These are phyloP conservation scores for Mimachlamys varia DNA, from an alignment of 2,888 invertebrate genomes.

Conservation along the genomic window DNA sequence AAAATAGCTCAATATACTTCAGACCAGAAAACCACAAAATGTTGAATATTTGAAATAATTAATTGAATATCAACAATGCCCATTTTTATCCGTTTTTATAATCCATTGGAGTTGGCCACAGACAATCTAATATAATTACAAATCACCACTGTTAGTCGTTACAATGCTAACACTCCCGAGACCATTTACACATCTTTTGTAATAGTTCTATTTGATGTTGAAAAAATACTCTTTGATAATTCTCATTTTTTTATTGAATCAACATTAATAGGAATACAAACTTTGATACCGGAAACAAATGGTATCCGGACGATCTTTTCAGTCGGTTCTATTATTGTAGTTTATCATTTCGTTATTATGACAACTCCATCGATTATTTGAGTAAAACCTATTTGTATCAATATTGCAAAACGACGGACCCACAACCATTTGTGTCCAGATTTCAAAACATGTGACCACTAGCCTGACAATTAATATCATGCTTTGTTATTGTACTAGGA, in stretches of 20 bases:
- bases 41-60: not conserved
- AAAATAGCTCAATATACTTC: not conserved
- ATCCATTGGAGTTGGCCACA: not conserved
- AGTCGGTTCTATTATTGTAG: not conserved
- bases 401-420: no score
- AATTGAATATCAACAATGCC: not conserved
- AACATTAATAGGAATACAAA: not conserved
- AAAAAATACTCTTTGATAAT: not conserved
- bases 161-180: not conserved
- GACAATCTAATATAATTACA: not conserved
- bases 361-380: not conserved
- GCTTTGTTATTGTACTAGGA: not conserved
- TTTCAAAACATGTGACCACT: not conserved
- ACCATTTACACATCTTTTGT: not conserved
- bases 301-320: not conserved
- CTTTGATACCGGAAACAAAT: conserved; percentile 5
- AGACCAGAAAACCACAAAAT: not conserved
- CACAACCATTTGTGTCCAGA: not conserved
- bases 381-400: not conserved
- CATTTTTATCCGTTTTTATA: not conserved
- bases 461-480: conserved; percentile 2
- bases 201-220: not conserved
- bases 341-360: not conserved
- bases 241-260: conserved; percentile 8
- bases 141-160: not conserved